Percentiles rank a stretch among this genome's conserved stretches.
Evolutionary conservation across 64 coral and sea anemone species (phyloP).

Genomic region (Trachythela sp.): DNA sequence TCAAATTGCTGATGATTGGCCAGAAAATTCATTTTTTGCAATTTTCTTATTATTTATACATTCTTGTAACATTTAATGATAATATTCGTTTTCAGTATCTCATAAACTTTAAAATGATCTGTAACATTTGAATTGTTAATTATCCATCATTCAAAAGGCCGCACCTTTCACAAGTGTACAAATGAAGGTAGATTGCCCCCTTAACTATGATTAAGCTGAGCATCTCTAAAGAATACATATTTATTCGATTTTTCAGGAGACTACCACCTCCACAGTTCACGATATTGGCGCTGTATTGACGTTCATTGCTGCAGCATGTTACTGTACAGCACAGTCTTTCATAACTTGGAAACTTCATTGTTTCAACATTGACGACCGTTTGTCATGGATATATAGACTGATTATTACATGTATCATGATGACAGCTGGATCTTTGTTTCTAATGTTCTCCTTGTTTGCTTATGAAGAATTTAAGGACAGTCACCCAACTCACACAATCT

Average conservation of each 20-base stretch:
- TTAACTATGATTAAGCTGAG: too few relatives aligned
- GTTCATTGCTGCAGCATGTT: not conserved
- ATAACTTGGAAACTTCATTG: not conserved
- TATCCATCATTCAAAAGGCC: too few relatives aligned
- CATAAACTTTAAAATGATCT: too few relatives aligned
- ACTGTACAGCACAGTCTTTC: not conserved
- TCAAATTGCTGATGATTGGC: too few relatives aligned
- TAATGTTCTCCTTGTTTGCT: not conserved
- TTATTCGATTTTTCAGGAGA: not conserved
- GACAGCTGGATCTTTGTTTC: not conserved
- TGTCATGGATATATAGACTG: slow-evolving; percentile 4
- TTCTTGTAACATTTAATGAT: too few relatives aligned
- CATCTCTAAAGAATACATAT: too few relatives aligned
- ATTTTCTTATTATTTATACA: too few relatives aligned
- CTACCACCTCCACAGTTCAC: not conserved
- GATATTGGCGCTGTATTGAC: not conserved
- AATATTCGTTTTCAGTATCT: too few relatives aligned
- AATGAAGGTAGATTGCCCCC: too few relatives aligned
- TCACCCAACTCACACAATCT: not conserved
- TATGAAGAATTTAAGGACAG: not conserved
- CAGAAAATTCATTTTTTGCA: too few relatives aligned
- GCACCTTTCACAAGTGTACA: too few relatives aligned
- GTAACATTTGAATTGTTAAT: too few relatives aligned
- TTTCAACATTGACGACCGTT: not conserved
- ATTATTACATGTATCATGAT: not conserved